Evolutionary conservation across 2,797 vertebrate species (phyloP).

Genomic region (Arnoldichthys spilopterus): DNA sequence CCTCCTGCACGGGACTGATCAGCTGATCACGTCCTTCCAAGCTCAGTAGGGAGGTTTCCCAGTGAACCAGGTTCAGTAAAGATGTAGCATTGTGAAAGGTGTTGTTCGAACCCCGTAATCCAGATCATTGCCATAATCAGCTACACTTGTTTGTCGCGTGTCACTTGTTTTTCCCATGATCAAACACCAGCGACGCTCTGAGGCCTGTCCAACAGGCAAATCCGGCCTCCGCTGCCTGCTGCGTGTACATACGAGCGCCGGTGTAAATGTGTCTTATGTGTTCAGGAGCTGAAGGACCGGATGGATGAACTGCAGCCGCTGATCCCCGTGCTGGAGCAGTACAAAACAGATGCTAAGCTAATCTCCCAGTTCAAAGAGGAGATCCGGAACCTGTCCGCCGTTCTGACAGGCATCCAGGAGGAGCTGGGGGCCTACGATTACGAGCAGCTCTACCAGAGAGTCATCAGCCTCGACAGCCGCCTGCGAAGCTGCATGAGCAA

Average conservation of each 20-base stretch:
- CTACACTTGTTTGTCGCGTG: not conserved
- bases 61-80: no score
- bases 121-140: no score
- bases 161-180: not conserved
- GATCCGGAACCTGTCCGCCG: conserved; percentile 91
- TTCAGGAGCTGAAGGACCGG: conserved; percentile 93
- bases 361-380: conserved; percentile 98
- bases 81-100: no score
- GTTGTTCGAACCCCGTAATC: not conserved
- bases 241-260: not conserved
- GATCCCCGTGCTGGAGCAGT: conserved; percentile 97
- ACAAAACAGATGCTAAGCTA: conserved; percentile 94
- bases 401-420: conserved; percentile 93
- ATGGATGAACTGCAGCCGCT: conserved; percentile 96
- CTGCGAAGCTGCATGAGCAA: conserved; percentile 98
- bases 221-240: not conserved
- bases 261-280: conserved; percentile 3
- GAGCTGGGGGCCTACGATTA: conserved; percentile 97
- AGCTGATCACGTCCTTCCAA: no score
- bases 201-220: not conserved
- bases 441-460: conserved; percentile 92
- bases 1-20: no score
- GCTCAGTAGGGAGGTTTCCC: no score
- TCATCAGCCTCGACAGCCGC: conserved; percentile 90
- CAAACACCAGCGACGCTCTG: not conserved